Base-by-base conservation (phyloP, 2,113 vertebrate species). In the Diadophis punctatus region DNA sequence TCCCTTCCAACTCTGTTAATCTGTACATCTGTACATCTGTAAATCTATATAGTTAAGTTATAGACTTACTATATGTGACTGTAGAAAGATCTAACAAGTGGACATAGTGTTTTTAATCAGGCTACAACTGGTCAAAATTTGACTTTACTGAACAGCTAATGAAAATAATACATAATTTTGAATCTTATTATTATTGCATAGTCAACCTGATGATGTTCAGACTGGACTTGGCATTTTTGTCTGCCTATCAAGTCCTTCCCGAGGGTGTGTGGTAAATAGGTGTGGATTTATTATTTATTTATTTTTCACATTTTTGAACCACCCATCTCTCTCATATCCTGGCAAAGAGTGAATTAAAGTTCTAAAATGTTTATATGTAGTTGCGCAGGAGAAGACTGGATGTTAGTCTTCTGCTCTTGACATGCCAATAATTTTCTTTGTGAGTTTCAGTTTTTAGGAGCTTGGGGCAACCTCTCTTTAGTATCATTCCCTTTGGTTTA, bases 101-200 rank as follows among this genome's bases (percentile, higher is more conserved):
- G 90, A 95, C 88, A 18, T 87, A 0, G 88, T 18, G 0, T 91
- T 51, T 55, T 93, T 25, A 90, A 46, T 86, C 58, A 93, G 94
- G 4, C 25, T 1, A 93, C 43, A 87, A 8, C 6, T 0, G 0
- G 0, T 2, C 56, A 51, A 51, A 92, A 22, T 20, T 55, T 86
- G n/a, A 43, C 1, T 20, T 93, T 89, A 91, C 25, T 10, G 87
- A 14, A 74, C 58, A 49, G 84, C 22, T 92, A 34, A 63, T 93
- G 92, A 39, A 3, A 74, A 43, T 58, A 55, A 88, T 48, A 46
- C 25, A 53, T 92, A 68, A 34, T 34, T 34, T 34, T 68, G 63
- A 68, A 68, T 34, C 30, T 18, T 34, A 68, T 68, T n/a, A 68
- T 68, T 68, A 68, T 68, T 68, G 5, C 63, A 68, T 14, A 68